Percentiles rank a stretch among this genome's conserved stretches.
Evolutionary conservation across 2,797 vertebrate genomes (phyloP).

Genomic region (Pseudochromis fuscus): DNA sequence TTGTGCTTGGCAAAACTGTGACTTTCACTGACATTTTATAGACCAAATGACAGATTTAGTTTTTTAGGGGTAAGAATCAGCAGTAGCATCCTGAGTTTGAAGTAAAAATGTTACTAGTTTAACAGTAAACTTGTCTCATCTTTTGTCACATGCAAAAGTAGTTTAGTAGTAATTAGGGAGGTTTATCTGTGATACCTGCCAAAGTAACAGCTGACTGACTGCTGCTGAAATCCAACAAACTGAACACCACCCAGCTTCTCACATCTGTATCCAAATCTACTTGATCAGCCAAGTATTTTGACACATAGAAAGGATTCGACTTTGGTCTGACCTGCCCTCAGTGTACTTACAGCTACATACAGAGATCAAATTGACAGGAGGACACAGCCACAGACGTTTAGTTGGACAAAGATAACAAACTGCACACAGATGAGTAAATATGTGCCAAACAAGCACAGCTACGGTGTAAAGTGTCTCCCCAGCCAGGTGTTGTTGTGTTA

Average conservation of each 20-base stretch:
- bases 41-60: not conserved
- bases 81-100: too few relatives aligned
- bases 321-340: not conserved
- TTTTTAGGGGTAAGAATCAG: not conserved
- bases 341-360: not conserved
- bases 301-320: not conserved
- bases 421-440: not conserved
- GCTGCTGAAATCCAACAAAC: not conserved
- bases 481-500: too few relatives aligned
- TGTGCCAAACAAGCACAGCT: not conserved
- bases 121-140: too few relatives aligned
- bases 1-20: too few relatives aligned
- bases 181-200: not conserved
- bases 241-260: not conserved
- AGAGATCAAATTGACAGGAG: not conserved
- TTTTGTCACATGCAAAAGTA: too few relatives aligned
- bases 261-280: not conserved
- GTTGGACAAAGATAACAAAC: constrained; percentile 1
- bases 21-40: not conserved
- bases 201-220: not conserved
- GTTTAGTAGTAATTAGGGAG: not conserved
- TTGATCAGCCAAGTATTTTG: not conserved
- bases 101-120: too few relatives aligned
- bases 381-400: not conserved
- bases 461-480: too few relatives aligned